Percentiles rank a stretch among this genome's conserved stretches.
These are phyloP conservation scores for Aphodius sticticus DNA, from an alignment of 2,888 invertebrate genomes.

Conservation along the genomic window DNA sequence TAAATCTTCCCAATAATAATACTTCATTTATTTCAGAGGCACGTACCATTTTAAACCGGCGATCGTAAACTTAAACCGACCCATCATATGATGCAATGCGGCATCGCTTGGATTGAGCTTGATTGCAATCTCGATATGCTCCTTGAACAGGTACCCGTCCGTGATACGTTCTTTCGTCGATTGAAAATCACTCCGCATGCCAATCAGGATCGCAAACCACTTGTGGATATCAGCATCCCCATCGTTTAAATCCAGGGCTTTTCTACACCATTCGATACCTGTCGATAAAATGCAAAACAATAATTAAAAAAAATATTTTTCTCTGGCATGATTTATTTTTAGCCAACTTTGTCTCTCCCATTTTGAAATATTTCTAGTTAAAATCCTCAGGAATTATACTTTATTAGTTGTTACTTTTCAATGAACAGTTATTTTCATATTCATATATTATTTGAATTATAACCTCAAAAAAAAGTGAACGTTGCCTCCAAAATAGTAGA, in stretches of 20 bases:
- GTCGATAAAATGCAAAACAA: constrained; percentile 22
- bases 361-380: no score
- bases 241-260: constrained; percentile 63
- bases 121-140: constrained; percentile 73
- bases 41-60: constrained; percentile 55
- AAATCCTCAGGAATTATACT: no score
- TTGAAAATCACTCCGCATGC: constrained; percentile 67
- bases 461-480: neutral
- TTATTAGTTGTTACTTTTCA: no score
- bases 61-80: constrained; percentile 74
- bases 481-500: neutral
- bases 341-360: no score
- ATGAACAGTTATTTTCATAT: no score
- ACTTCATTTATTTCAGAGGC: no score
- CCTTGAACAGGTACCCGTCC: constrained; percentile 71
- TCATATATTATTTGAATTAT: neutral
- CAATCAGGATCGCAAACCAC: constrained; percentile 77
- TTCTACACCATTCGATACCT: constrained; percentile 67
- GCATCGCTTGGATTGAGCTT: constrained; percentile 68
- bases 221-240: constrained; percentile 70
- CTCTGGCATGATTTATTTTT: no score
- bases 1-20: no score
- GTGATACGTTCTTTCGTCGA: constrained; percentile 70
- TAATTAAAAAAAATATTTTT: no score
- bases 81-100: constrained; percentile 71